Conservation (phyloP, 2,113 vertebrate species). For the Stomatorhinus ivindoensis region DNA sequence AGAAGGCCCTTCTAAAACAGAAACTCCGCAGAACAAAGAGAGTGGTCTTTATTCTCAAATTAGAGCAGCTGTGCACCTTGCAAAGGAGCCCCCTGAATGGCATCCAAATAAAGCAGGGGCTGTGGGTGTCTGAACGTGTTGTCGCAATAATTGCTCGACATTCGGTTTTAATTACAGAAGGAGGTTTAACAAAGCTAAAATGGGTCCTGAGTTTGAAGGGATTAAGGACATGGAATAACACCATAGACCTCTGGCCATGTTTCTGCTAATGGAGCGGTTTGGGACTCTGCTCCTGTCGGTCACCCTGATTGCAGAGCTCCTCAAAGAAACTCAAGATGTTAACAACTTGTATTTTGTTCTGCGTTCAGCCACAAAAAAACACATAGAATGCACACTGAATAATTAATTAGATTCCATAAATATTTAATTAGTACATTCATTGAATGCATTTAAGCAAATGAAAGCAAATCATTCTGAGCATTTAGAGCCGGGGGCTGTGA, state of each 20-base stretch:
- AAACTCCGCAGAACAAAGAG: constrained; percentile 59
- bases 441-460: neutral
- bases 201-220: constrained; percentile 7
- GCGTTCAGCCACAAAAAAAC: neutral
- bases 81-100: constrained; percentile 64
- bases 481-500: neutral
- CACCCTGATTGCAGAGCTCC: neutral
- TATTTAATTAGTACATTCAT: neutral
- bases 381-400: neutral
- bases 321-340: too few relatives aligned
- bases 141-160: constrained; percentile 34
- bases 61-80: constrained; percentile 70
- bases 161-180: constrained; percentile 27
- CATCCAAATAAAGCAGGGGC: constrained; percentile 63
- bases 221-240: neutral
- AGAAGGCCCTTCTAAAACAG: constrained; percentile 60
- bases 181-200: constrained; percentile 27
- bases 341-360: neutral
- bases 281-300: neutral
- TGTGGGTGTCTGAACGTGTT: constrained; percentile 61
- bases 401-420: neutral
- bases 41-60: constrained; percentile 73
- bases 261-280: neutral
- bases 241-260: neutral
- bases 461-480: neutral